Percentiles rank a stretch among this genome's conserved stretches.
Conservation (phyloP, 2,797 vertebrate genomes). For the Gallinago solitaria region DNA sequence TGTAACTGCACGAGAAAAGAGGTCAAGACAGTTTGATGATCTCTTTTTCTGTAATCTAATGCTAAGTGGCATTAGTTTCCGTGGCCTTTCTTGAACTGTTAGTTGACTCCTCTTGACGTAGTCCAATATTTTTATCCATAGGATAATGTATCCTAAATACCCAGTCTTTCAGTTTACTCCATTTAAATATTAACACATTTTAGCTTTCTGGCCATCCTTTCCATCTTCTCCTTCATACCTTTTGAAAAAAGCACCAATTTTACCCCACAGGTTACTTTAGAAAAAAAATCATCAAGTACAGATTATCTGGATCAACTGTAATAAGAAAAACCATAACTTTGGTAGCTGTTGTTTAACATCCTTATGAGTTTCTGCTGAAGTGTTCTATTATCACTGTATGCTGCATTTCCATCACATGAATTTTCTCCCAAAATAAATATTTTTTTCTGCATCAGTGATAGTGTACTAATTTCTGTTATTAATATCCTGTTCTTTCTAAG, state of each 20-base stretch:
- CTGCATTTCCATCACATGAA: neutral
- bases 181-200: neutral
- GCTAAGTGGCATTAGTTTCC: conserved; percentile 45
- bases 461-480: conserved; percentile 3
- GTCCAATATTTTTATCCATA: neutral
- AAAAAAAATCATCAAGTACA: neutral
- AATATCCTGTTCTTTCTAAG: conserved; percentile 2
- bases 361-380: neutral
- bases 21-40: conserved; percentile 32
- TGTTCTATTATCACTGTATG: neutral
- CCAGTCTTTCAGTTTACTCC: neutral
- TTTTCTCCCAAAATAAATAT: neutral
- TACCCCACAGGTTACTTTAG: neutral
- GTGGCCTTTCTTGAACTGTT: conserved; percentile 22
- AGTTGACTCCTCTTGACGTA: neutral
- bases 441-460: neutral
- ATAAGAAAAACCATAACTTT: rapidly evolving
- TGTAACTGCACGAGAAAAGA: neutral
- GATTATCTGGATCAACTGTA: neutral
- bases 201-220: neutral
- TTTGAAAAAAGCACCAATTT: neutral
- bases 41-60: conserved; percentile 53
- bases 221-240: neutral
- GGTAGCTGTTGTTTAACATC: neutral
- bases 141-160: neutral